Base-by-base conservation (phyloP, 1,140 invertebrate species). In the Drosophila subobscura region DNA sequence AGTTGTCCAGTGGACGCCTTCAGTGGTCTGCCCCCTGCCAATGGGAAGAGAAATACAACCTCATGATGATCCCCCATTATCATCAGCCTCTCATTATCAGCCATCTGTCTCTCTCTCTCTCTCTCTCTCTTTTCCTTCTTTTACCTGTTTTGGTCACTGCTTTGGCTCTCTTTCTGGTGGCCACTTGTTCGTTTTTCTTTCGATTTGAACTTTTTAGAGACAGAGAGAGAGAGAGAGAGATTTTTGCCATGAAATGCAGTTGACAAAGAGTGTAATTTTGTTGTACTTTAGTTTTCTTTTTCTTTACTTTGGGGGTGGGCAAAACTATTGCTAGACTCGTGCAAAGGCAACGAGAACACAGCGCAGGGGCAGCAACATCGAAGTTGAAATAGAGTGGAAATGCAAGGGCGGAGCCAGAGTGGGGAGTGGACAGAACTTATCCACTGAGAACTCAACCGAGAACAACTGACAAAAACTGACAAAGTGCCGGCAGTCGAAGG, bases 251-350 rank as follows among this genome's bases (percentile, higher is more conserved):
- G 58, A 70, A 79, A 77, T 85, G 77, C 55, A 65, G 73, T 73
- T 73, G 80, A 77, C 76, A 85, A 85, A 70, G 80, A 77, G 63
- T 70, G 79, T 71, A 83, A 83, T 78, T 83, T 79, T 78, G 42
- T 58, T 63, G 53, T 65, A 60, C 45, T 64, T 44, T 23, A 66
- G 49, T 37, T 37, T 4, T 10, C 10, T 12, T 37, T 37, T 37
- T 29, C 33, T 10, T 37, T 37, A 12, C 10, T 37, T 37, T 12
- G 33, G 33, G 33, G 3, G 8, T 3, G 33, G 8, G 29, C 37
- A 53, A 71, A 71, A 73, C 72, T 75, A 49, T 70, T 20, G 44
- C 52, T 33, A 40, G 53, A 47, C 50, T 42, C 29, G 4, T 16
- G 22, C 16, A 12, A 56, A 56, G 46, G 71, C 51, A 57, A 41